Evolutionary conservation across 2,888 invertebrate genomes (phyloP).

Genomic region (Harpagoxenus sublaevis): DNA sequence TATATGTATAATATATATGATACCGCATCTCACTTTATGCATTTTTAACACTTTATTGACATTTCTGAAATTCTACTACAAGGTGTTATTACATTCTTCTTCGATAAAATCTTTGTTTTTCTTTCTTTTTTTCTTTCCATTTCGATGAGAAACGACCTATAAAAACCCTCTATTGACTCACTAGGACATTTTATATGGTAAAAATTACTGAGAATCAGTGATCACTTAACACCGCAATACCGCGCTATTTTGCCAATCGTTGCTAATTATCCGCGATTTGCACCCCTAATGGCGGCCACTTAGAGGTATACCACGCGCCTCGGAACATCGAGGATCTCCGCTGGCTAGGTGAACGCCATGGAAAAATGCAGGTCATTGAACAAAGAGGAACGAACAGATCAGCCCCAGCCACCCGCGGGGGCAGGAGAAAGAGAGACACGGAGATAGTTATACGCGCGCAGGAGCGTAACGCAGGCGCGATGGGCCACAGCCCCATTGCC

Average conservation of each 20-base stretch:
- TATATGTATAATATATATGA: too few relatives aligned
- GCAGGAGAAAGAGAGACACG: slow-evolving; percentile 43
- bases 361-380: slow-evolving; percentile 47
- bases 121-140: neutral
- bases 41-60: neutral
- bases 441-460: slow-evolving; percentile 78
- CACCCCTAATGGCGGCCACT: slow-evolving; percentile 25
- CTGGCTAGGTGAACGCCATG: slow-evolving; percentile 38
- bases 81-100: neutral
- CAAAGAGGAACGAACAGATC: slow-evolving; percentile 45
- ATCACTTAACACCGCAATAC: neutral
- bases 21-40: neutral
- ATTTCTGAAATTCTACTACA: neutral
- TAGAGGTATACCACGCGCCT: slow-evolving; percentile 15
- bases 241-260: slow-evolving; percentile 15
- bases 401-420: neutral
- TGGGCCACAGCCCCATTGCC: slow-evolving; percentile 76
- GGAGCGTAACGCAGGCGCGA: slow-evolving; percentile 81
- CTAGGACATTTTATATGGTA: too few relatives aligned
- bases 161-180: neutral
- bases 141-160: neutral
- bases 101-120: neutral
- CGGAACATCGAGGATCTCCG: slow-evolving; percentile 58
- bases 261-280: slow-evolving; percentile 45
- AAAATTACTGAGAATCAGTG: slow-evolving; percentile 28